Percentiles rank a stretch among this genome's conserved stretches.
Evolutionary conservation across 2,113 vertebrate species (phyloP).

Genomic region (Clinocottus analis): DNA sequence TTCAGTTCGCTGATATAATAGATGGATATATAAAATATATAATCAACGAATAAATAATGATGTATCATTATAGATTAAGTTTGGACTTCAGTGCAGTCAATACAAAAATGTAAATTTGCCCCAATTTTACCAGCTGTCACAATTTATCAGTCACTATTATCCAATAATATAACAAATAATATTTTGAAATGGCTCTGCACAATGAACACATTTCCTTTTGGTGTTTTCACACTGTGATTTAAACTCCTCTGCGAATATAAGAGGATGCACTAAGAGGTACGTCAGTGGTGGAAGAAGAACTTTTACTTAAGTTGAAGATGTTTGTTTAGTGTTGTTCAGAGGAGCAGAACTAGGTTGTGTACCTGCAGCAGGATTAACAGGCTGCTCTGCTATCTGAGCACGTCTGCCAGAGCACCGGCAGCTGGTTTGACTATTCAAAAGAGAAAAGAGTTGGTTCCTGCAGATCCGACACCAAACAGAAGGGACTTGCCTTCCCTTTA

Average conservation of each 20-base stretch:
- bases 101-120: neutral
- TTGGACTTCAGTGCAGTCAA: neutral
- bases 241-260: neutral
- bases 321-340: slow-evolving; percentile 1
- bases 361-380: neutral
- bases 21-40: neutral
- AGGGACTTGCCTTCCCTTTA: neutral
- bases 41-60: neutral
- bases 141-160: neutral
- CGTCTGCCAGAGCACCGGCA: neutral
- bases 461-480: neutral
- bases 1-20: neutral
- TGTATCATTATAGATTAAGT: neutral
- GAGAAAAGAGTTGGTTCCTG: slow-evolving; percentile 34
- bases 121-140: neutral
- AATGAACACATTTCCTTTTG: neutral
- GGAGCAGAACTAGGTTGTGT: neutral
- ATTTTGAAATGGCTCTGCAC: neutral
- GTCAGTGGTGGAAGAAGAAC: neutral
- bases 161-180: too few species aligned
- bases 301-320: neutral
- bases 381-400: neutral
- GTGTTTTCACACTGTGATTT: neutral
- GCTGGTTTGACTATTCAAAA: slow-evolving; percentile 72
- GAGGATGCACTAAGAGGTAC: neutral